Evolutionary conservation across 2,888 invertebrate species (phyloP).

Genomic region (Lissonota sp.): DNA sequence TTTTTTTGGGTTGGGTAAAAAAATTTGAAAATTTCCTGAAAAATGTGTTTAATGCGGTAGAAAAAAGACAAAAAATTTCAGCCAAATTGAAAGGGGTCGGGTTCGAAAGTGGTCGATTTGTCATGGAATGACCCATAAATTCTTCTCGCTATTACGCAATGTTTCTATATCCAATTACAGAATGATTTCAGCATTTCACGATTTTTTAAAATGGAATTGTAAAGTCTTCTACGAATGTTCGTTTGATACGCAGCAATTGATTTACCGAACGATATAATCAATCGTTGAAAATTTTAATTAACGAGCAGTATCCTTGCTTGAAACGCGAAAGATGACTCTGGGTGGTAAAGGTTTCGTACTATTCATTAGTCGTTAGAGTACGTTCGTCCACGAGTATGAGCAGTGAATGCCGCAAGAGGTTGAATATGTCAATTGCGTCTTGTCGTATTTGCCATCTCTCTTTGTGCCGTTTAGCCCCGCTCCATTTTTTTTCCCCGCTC

Average conservation of each 20-base stretch:
- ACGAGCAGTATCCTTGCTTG: neutral
- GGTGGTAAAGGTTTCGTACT: constrained; percentile 20
- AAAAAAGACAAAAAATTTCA: too few species aligned
- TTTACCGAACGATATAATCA: too few species aligned
- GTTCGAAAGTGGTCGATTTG: too few species aligned
- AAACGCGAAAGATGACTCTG: neutral
- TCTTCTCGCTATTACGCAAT: too few species aligned
- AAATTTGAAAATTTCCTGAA: too few species aligned
- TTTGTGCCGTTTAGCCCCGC: constrained; percentile 75
- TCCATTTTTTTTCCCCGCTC: constrained; percentile 74
- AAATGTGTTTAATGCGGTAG: too few species aligned
- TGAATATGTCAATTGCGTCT: constrained; percentile 63
- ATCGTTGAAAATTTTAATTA: constrained; percentile 8
- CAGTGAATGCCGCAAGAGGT: constrained; percentile 29
- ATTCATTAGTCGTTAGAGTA: constrained; percentile 28
- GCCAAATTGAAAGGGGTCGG: too few species aligned
- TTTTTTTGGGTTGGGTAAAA: too few species aligned
- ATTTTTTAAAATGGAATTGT: too few species aligned
- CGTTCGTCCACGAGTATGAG: constrained; percentile 9
- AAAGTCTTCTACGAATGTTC: neutral
- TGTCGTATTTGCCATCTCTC: constrained; percentile 82
- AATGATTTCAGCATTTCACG: too few species aligned
- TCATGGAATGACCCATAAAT: too few species aligned
- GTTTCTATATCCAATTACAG: too few species aligned
- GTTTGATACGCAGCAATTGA: neutral